Evolutionary conservation across 2,113 vertebrate species (phyloP).

Genomic region (Semnornis frantzii): DNA sequence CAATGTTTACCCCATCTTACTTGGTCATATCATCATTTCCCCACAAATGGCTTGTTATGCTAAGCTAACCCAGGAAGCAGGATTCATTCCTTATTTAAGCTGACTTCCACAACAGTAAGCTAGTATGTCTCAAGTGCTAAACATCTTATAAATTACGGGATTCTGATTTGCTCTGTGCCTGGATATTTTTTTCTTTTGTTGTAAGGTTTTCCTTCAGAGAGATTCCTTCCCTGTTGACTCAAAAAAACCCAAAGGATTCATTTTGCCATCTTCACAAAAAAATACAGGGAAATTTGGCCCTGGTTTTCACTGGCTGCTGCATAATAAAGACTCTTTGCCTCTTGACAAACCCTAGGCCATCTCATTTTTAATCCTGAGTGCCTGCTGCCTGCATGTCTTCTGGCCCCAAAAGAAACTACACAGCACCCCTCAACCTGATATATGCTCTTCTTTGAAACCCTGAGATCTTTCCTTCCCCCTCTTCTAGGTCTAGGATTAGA

Average conservation of each 20-base stretch:
- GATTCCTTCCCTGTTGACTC: rapidly evolving
- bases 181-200: neutral
- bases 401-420: neutral
- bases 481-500: neutral
- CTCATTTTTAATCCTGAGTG: neutral
- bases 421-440: neutral
- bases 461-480: neutral
- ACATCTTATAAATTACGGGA: neutral
- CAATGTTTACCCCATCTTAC: neutral
- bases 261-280: neutral
- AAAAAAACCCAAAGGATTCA: neutral
- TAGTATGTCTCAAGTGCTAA: neutral
- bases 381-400: neutral
- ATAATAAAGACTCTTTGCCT: neutral
- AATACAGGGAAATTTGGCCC: neutral
- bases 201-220: neutral
- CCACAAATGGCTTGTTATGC: neutral
- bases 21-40: neutral
- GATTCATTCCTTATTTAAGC: neutral
- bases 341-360: neutral
- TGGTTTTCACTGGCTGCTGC: neutral
- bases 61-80: neutral
- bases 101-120: neutral
- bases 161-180: neutral
- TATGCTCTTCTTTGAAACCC: neutral